Percentiles rank a stretch among this genome's conserved stretches.
Conservation (phyloP, 1,140 invertebrate genomes). For the Drosophila bocqueti region DNA sequence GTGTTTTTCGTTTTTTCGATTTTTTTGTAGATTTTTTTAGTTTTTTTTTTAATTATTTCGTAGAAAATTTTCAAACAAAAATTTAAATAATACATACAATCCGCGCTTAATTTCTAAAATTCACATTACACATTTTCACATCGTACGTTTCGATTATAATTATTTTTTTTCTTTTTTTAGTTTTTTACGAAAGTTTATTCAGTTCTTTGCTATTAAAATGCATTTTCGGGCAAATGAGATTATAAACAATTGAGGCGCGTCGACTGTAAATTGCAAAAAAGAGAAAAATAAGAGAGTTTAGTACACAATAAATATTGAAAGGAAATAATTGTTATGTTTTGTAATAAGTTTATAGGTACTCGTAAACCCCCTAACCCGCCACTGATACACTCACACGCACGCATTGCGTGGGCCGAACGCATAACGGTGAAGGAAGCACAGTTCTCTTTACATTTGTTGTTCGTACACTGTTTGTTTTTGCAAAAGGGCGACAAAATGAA, state of each 20-base stretch:
- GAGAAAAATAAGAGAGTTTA: constrained; percentile 33
- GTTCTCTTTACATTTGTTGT: constrained; percentile 31
- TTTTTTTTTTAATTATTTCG: constrained; percentile 26
- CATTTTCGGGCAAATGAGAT: constrained; percentile 59
- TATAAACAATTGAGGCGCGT: constrained; percentile 48
- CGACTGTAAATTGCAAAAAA: constrained; percentile 46
- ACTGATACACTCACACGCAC: constrained; percentile 6
- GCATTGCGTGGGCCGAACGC: constrained; percentile 32
- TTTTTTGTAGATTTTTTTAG: constrained; percentile 33
- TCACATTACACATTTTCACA: constrained; percentile 75
- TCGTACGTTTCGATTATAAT: constrained; percentile 38
- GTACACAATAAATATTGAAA: constrained; percentile 13
- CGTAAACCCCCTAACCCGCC: neutral
- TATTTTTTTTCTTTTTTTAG: constrained; percentile 3
- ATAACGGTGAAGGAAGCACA: constrained; percentile 55
- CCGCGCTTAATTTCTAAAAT: constrained; percentile 71
- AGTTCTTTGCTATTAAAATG: constrained; percentile 45
- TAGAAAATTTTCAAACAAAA: constrained; percentile 62
- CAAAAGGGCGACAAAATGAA: constrained; percentile 61
- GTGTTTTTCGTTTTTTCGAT: constrained; percentile 24
- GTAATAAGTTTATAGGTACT: neutral
- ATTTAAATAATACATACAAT: constrained; percentile 78
- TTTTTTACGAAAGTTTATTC: constrained; percentile 43
- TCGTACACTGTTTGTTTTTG: constrained; percentile 57
- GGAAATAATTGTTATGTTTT: neutral